phyloP scores from a whole-genome alignment of 2,888 invertebrate species.

The Prionchulus punctatus region DNA sequence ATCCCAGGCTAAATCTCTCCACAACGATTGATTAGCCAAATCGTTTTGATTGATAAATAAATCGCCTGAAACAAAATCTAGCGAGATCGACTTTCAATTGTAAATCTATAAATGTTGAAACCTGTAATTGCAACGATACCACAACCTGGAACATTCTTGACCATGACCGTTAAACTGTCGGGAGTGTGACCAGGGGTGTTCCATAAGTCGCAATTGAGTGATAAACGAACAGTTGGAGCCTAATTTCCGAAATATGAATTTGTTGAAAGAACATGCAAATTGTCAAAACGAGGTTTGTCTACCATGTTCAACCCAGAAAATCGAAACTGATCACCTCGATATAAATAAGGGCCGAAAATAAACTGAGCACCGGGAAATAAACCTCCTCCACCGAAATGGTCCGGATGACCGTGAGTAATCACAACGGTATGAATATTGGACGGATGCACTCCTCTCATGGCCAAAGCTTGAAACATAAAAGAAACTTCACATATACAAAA shows the following conservation, averaged over 20 bases:
- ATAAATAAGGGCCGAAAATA: neutral
- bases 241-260: neutral
- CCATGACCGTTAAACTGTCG: slow-evolving; percentile 67
- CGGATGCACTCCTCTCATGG: neutral
- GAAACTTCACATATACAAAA: too few species aligned
- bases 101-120: slow-evolving; percentile 26
- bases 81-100: neutral
- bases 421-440: neutral
- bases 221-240: neutral
- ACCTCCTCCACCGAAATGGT: neutral
- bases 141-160: slow-evolving; percentile 43
- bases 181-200: slow-evolving; percentile 79
- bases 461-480: neutral
- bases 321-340: neutral
- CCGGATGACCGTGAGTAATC: neutral
- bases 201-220: slow-evolving; percentile 41
- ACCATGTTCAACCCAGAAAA: neutral
- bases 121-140: slow-evolving; percentile 54
- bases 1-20: neutral
- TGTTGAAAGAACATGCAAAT: too few species aligned
- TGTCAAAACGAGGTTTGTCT: too few species aligned
- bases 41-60: neutral
- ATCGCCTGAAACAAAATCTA: neutral
- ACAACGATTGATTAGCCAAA: neutral
- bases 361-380: neutral